Percentiles rank a stretch among this genome's conserved stretches.
Conservation (phyloP, 2,888 invertebrate genomes). For the Hydropsyche betteni region DNA sequence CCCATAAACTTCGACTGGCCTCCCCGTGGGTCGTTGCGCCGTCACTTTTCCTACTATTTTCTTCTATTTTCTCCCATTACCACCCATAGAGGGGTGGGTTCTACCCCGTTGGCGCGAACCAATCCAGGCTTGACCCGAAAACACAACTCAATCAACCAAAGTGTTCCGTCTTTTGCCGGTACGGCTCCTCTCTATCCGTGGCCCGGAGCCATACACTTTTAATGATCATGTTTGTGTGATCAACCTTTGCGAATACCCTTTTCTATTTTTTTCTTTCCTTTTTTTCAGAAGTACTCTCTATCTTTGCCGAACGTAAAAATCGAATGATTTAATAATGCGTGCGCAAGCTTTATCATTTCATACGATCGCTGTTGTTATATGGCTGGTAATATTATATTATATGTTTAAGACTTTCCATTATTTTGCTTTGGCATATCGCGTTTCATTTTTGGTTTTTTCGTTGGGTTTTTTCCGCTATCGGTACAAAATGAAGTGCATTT, state of each 20-base stretch:
- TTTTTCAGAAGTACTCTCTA: too few species aligned
- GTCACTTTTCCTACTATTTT: constrained; percentile 26
- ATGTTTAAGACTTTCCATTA: too few species aligned
- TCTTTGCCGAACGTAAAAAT: too few species aligned
- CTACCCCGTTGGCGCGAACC: constrained; percentile 29
- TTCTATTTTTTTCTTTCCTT: too few species aligned
- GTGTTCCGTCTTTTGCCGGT: constrained; percentile 50
- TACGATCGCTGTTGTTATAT: too few species aligned
- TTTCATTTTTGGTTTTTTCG: too few species aligned
- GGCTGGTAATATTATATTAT: too few species aligned
- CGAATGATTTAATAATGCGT: too few species aligned
- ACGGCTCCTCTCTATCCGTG: constrained; percentile 22
- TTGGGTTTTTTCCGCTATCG: too few species aligned
- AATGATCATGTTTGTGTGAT: constrained; percentile 39
- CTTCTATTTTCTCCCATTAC: constrained; percentile 3
- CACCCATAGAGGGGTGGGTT: background rate
- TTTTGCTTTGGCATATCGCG: too few species aligned
- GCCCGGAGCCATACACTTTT: constrained; percentile 45
- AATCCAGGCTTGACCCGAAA: constrained; percentile 48
- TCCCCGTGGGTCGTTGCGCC: background rate
- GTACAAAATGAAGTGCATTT: too few species aligned
- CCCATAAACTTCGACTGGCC: constrained; percentile 3
- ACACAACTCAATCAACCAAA: constrained; percentile 52
- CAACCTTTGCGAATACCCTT: constrained; percentile 11
- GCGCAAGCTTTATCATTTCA: too few species aligned